These are phyloP conservation scores for Limnephilus marmoratus DNA, from an alignment of 2,888 invertebrate genomes.

Conservation along the genomic window DNA sequence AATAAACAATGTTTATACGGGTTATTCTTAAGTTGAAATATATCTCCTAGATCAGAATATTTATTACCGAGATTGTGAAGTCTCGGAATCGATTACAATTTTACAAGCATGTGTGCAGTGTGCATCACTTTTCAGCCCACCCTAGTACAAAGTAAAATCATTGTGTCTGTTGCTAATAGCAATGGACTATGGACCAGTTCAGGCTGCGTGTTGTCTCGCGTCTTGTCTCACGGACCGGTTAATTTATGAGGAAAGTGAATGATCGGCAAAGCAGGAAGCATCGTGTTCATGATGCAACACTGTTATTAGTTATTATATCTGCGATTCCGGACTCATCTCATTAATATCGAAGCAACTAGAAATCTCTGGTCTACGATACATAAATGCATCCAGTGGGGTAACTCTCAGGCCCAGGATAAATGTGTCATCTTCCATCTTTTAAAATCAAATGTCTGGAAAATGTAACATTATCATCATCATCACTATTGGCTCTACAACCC, in stretches of 20 bases:
- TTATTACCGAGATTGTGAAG: too few relatives aligned
- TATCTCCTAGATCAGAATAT: too few relatives aligned
- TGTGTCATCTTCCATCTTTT: neutral
- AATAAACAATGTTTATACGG: too few relatives aligned
- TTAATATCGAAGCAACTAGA: neutral
- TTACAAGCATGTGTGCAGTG: too few relatives aligned
- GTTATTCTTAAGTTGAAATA: too few relatives aligned
- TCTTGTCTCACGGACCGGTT: slow-evolving; percentile 29
- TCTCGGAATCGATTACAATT: too few relatives aligned
- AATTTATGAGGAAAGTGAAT: slow-evolving; percentile 47
- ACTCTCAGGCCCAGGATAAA: neutral
- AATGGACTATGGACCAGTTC: neutral
- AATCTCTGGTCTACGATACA: neutral
- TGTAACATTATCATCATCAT: too few relatives aligned
- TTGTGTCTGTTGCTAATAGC: neutral
- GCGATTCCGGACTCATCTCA: slow-evolving; percentile 22
- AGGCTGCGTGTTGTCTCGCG: neutral
- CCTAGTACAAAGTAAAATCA: neutral
- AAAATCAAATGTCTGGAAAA: too few relatives aligned
- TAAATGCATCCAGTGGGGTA: neutral
- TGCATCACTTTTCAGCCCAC: too few relatives aligned
- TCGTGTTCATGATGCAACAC: slow-evolving; percentile 38
- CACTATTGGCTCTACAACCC: too few relatives aligned
- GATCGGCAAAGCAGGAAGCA: slow-evolving; percentile 37
- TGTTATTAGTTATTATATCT: slow-evolving; percentile 1